These are phyloP conservation scores for Lonchura striata DNA, from an alignment of 2,113 vertebrate species.

Conservation along the genomic window DNA sequence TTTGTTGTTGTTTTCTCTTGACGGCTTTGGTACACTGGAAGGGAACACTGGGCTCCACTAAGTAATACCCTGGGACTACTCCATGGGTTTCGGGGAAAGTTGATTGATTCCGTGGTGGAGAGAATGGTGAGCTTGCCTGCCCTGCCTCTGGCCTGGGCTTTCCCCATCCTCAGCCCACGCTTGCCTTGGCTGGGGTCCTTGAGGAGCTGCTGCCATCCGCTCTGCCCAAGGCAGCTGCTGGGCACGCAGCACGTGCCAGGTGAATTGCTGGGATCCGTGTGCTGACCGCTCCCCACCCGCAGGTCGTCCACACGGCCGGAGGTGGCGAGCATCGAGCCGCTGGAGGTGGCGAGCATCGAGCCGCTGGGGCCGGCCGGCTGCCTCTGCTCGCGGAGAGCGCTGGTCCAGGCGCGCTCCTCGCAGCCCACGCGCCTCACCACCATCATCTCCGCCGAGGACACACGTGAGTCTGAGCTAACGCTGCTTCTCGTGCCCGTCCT, in stretches of 20 bases:
- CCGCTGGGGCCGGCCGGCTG: constrained; percentile 68
- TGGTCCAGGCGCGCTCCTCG: constrained; percentile 88
- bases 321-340: constrained; percentile 87
- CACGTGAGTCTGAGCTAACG: background rate
- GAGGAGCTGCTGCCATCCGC: background rate
- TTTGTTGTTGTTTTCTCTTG: background rate
- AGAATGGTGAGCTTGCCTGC: background rate
- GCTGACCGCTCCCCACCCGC: background rate
- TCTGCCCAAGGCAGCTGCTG: fast-evolving
- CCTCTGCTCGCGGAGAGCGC: constrained; percentile 86
- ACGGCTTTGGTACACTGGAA: fast-evolving
- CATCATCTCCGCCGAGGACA: constrained; percentile 91
- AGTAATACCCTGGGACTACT: background rate
- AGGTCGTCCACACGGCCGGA: constrained; percentile 93
- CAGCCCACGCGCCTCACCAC: constrained; percentile 78
- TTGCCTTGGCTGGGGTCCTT: fast-evolving
- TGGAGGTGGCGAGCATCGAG: constrained; percentile 89
- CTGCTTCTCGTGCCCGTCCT: background rate
- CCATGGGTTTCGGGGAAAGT: background rate
- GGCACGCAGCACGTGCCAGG: fast-evolving
- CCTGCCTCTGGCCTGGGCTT: background rate
- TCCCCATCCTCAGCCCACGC: fast-evolving
- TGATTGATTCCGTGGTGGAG: fast-evolving
- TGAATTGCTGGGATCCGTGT: too few species aligned
- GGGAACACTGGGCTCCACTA: background rate